Evolutionary conservation across 2,113 vertebrate genomes (phyloP), one percentile per base, ranked within the genome.

Genomic region (Scatophagus argus): DNA sequence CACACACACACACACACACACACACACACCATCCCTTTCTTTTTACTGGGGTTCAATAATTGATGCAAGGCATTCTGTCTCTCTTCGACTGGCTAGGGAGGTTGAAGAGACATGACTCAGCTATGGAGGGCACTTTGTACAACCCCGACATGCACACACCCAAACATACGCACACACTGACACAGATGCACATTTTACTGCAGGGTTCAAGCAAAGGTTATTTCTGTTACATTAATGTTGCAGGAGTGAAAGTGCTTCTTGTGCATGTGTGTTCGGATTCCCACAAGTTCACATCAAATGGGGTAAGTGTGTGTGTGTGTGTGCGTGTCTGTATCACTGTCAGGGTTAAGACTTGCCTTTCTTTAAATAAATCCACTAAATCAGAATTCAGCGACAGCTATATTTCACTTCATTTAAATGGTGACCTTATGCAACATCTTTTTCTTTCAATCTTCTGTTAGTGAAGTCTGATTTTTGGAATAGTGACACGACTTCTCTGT

Each of bases 61-160:
- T 91, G 83, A 93, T 91, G 80, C 59, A 39, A 88, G 87, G 74
- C 70, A n/a, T 79, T 88, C 84, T 77, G 80, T 87, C 83, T 91
- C 69, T 65, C 59, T 66, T 81, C 1, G 7, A 59, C 62, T 70
- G 54, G 76, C 74, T 77, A 62, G 70, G 81, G 84, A 91, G 90
- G 90, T 86, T 90, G 78, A 86, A 84, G 74, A 93, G 90, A 91
- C 88, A 91, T 85, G 84, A 86, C 87, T 88, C 46, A 68, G 72
- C 81, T 80, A 46, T 84, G 78, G 82, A 93, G 88, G 86, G 83
- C 92, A 92, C 90, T 91, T 89, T 88, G 77, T 89, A 81, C 83
- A 87, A 74, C 25, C 55, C 43, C 47, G 54, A 82, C 79, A 85
- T 23, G 29, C 73, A 78, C 81, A 65, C 43, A 79, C 49, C 64